Evolutionary conservation across 2,797 vertebrate species (phyloP).

Genomic region (Cephalopachus bancanus): DNA sequence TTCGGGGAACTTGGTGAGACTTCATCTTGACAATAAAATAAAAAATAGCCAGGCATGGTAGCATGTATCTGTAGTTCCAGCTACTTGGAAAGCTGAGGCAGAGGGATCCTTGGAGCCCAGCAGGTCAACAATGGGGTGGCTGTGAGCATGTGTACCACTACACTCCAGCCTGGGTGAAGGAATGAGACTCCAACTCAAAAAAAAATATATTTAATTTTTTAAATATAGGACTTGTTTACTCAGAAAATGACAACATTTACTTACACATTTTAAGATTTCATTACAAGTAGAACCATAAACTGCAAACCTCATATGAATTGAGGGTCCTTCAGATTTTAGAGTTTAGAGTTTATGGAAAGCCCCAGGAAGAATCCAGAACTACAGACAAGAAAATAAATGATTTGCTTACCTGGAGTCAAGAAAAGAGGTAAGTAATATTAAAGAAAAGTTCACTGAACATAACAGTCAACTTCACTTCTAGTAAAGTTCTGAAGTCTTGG

Average conservation of each 20-base stretch:
- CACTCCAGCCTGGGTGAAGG: too few relatives aligned
- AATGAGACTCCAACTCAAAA: too few relatives aligned
- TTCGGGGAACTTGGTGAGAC: too few relatives aligned
- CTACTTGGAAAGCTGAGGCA: too few relatives aligned
- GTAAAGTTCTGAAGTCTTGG: neutral
- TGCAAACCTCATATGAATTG: neutral
- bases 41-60: too few relatives aligned
- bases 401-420: neutral
- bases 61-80: too few relatives aligned
- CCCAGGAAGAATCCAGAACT: slow-evolving; percentile 44
- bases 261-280: slow-evolving; percentile 62
- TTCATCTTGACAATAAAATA: too few relatives aligned
- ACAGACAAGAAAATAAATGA: neutral
- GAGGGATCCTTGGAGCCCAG: too few relatives aligned
- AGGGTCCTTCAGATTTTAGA: slow-evolving; percentile 18
- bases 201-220: neutral
- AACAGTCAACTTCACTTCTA: neutral
- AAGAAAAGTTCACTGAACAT: neutral
- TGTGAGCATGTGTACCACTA: too few relatives aligned
- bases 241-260: slow-evolving; percentile 56
- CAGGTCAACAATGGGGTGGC: too few relatives aligned
- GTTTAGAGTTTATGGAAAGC: slow-evolving; percentile 39
- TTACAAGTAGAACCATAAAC: slow-evolving; percentile 43
- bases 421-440: neutral
- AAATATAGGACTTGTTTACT: slow-evolving; percentile 40